phyloP scores from a whole-genome alignment of 2,113 vertebrate species.

The Kryptolebias marmoratus region DNA sequence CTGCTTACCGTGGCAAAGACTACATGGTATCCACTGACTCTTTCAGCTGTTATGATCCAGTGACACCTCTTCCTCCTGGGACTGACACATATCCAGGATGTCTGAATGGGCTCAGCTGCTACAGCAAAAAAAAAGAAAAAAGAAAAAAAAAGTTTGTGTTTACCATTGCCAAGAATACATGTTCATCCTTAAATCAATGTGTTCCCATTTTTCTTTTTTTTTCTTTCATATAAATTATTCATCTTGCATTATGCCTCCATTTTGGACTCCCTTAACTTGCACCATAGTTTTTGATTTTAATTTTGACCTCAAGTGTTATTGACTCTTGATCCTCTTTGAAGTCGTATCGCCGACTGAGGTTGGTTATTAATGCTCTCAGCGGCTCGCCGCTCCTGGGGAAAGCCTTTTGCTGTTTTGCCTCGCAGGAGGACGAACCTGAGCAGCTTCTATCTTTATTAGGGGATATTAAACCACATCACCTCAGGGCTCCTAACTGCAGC shows the following conservation, averaged over 20 bases:
- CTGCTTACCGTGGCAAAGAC: constrained; percentile 46
- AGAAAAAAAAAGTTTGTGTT: constrained; percentile 45
- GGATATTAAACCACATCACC: constrained; percentile 55
- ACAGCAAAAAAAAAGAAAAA: constrained; percentile 17
- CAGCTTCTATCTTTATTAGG: constrained; percentile 40
- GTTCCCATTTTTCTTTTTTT: constrained; percentile 43
- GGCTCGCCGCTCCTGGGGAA: constrained; percentile 23
- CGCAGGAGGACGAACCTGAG: constrained; percentile 32
- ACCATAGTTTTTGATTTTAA: constrained; percentile 47
- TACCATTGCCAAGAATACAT: constrained; percentile 12
- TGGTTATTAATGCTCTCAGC: constrained; percentile 51
- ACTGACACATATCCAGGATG: constrained; percentile 23
- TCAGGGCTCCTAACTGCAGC: constrained; percentile 21
- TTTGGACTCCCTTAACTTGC: constrained; percentile 39
- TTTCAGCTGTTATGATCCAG: constrained; percentile 52
- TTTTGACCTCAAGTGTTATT: constrained; percentile 57
- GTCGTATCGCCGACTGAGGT: constrained; percentile 17
- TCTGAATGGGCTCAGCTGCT: constrained; percentile 59
- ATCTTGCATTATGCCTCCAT: constrained; percentile 19
- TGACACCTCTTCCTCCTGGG: constrained; percentile 49
- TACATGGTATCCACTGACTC: constrained; percentile 54
- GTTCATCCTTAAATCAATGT: constrained; percentile 53
- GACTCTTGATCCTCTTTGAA: constrained; percentile 53
- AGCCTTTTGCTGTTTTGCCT: constrained; percentile 28
- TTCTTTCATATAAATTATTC: constrained; percentile 54